Base-by-base conservation (phyloP, 2,888 invertebrate genomes). In the Oxycera nigricornis region DNA sequence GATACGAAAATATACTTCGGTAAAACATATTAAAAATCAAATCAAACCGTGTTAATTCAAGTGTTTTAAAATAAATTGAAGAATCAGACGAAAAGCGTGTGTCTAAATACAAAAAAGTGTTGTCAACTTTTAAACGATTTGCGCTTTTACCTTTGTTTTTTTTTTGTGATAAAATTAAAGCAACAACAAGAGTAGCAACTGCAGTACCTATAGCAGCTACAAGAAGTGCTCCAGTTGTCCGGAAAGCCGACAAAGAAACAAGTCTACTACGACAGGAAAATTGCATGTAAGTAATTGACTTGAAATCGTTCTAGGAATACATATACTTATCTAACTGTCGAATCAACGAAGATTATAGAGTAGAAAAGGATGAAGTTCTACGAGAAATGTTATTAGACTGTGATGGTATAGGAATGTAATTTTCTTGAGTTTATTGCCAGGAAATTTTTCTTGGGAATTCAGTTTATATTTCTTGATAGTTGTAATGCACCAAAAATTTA, bases 211-310 rank as follows among this genome's bases (percentile, higher is more conserved):
- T 14, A 46, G 46, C 46, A 46, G 17, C 46, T n/a, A 11, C 46
- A 46, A 3, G n/a, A 61, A 61, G 28, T 61, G 28, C 11, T 6
- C 31, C 17, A 31, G 14, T 11, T 2, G 17, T 46, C 14, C 46
- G 31, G 31, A 17, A 17, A 31, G 20, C 30, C 17, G 7, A 31
- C 1, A 26, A 30, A 28, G 26, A 31, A 30, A 61, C 61, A 31
- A 20, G 61, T 61, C n/a, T 31, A 61, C 35, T 28, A 28, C 14
- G 28, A 57, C 28, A 57, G 57, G 26, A 14, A 57, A 57, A 61
- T 61, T 31, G 61, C 61, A 61, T 61, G 61, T 61, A 61, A 61
- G 61, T 61, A 61, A 61, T 61, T 61, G 31, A n/a, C 31, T 17
- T 59, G 14, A 61, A 61, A 61, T 61, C 35, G 61, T 31, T 31